Percentiles rank a stretch among this genome's conserved stretches.
Conservation (phyloP, 2,113 vertebrate species). For the Archilochus colubris region DNA sequence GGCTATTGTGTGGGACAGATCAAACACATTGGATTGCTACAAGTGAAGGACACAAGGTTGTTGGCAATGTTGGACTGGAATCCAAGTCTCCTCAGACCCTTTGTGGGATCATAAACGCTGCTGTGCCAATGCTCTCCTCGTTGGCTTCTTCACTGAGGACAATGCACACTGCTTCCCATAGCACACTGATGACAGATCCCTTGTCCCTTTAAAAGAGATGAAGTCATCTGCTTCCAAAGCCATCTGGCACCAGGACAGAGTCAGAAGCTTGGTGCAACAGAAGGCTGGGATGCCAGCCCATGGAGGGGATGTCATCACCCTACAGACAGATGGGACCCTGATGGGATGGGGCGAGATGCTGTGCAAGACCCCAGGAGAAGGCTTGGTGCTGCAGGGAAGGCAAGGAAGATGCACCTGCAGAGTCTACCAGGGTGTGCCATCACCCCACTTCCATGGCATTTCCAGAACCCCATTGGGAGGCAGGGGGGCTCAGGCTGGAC, state of each 20-base stretch:
- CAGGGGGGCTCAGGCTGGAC: neutral
- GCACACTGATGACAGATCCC: constrained; percentile 13
- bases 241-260: constrained; percentile 68
- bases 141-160: neutral
- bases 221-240: constrained; percentile 70
- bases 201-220: constrained; percentile 75
- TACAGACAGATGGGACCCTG: constrained; percentile 73
- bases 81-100: neutral
- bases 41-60: neutral
- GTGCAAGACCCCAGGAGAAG: constrained; percentile 36
- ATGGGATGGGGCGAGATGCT: constrained; percentile 25
- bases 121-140: neutral
- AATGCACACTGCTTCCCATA: neutral
- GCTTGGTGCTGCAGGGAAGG: neutral
- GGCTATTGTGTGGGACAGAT: neutral
- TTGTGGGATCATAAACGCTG: neutral
- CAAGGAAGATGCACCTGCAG: constrained; percentile 1
- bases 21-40: neutral
- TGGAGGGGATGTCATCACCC: constrained; percentile 64
- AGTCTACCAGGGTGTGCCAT: neutral
- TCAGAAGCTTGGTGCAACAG: constrained; percentile 69
- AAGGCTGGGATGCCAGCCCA: constrained; percentile 74
- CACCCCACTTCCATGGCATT: neutral
- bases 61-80: neutral
- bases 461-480: neutral